Percentiles rank a stretch among this genome's conserved stretches.
phyloP scores from a whole-genome alignment of 2,888 invertebrate species.

The Acleris emargana region DNA sequence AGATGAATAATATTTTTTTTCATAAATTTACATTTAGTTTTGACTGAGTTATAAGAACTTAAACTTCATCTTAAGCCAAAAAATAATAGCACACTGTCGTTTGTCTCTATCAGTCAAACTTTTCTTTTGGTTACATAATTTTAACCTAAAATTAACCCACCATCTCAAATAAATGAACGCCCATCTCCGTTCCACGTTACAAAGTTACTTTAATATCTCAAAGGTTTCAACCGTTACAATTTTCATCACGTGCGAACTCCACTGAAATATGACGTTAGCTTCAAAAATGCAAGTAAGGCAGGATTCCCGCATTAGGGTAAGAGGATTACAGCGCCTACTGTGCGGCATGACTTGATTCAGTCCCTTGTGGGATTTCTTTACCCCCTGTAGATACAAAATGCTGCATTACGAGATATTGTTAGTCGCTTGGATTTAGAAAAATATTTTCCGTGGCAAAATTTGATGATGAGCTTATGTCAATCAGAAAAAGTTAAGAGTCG shows the following conservation, averaged over 20 bases:
- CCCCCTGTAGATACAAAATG: constrained; percentile 19
- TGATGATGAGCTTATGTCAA: neutral
- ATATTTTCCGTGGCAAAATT: neutral
- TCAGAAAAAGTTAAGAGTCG: neutral
- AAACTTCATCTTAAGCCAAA: too few species aligned
- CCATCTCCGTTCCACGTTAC: neutral
- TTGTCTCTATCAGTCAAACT: constrained; percentile 21
- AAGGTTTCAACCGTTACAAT: constrained; percentile 10
- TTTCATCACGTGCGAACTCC: constrained; percentile 23
- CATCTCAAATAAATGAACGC: neutral
- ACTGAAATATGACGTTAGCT: constrained; percentile 30
- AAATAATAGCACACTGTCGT: too few species aligned
- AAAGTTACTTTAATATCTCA: constrained; percentile 5
- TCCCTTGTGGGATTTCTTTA: constrained; percentile 26
- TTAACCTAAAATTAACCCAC: constrained; percentile 14
- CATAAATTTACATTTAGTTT: too few species aligned
- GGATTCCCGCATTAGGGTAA: constrained; percentile 65
- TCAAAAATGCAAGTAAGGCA: constrained; percentile 39
- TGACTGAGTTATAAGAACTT: too few species aligned
- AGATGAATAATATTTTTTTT: too few species aligned
- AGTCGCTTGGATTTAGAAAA: neutral
- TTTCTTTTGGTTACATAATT: constrained; percentile 25
- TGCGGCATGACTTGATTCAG: constrained; percentile 45
- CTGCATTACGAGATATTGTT: constrained; percentile 8
- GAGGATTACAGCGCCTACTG: constrained; percentile 61